Evolutionary conservation across 2,888 invertebrate genomes (phyloP), one percentile per base, ranked within the genome.

Genomic region (Drosophila yooni): DNA sequence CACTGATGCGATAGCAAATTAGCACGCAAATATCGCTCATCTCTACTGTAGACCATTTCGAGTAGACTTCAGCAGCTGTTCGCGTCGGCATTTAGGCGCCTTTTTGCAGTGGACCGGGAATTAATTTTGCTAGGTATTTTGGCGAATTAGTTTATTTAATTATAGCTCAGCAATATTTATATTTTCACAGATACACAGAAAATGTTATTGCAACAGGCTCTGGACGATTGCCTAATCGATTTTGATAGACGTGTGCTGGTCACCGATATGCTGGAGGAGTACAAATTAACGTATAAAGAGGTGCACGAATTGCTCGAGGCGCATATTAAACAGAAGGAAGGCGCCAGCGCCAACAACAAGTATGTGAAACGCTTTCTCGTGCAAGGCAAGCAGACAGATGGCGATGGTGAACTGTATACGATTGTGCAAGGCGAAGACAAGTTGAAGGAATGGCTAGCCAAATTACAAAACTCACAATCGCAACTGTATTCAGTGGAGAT

Each of bases 231-330:
- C 59, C 27, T 91, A 36, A 91, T 92, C 31, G 91, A 88, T 71
- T 92, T 92, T 38, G 91, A 93, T 70, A 74, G 86, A 5, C 91
- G 90, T 54, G 88, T 93, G 64, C 68, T 91, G 51, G 82, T 92
- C 58, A 93, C 91, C 3, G 91, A 92, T 69, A 83, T 92, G n/a
- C 66, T 93, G 56, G 90, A 93, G 59, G 81, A 92, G 51, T 92
- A 92, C 60, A 85, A 90, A 51, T 74, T 92, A 48, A 48, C 85
- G 4, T 88, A 92, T 68, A 83, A 83, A 33, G 89, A 92, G 59
- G 89, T 90, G 15, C 82, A 90, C 58, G 68, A 81, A 52, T 64
- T 79, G 27, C 76, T 92, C 1, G 75, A 81, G 43, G 82, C 83
- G 48, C 82, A 86, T 60, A 69, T 92, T 2, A 67, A 72, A 1